Evolutionary conservation across 2,113 vertebrate genomes (phyloP), one percentile per base, ranked within the genome.

Genomic region (Heterotis niloticus): DNA sequence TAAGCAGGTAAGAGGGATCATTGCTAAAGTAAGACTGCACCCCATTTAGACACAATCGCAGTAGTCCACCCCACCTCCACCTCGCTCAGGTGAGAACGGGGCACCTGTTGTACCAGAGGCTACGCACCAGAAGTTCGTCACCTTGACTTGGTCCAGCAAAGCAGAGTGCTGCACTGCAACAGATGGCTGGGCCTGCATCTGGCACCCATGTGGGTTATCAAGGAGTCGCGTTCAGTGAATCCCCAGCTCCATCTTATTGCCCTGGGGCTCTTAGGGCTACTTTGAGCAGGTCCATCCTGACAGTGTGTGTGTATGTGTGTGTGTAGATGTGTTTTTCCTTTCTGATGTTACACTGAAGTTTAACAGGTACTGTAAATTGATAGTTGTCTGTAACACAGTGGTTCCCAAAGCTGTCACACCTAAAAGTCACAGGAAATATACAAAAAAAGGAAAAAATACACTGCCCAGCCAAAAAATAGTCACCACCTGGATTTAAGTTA

Each of bases 31-130:
- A 13, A 44, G 23, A 20, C 74, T 13, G 12, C 28, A 13, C 74
- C 57, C 34, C n/a, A 29, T 2, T 44, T 44, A 44, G 34, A 44
- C 34, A 44, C 5, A 10, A 17, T 14, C 12, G 14, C 60, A 4
- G 60, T 62, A 60, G 28, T 24, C 18, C 23, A 82, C 82, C 80
- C 86, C 85, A 86, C 86, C 85, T 85, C 85, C 85, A 88, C 83
- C 88, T 85, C 80, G 85, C 87, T 81, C 83, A 77, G 81, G 82
- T 87, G 88, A 90, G 89, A 91, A 89, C 88, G 84, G 86, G 77
- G 82, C 89, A 91, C 89, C 91, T 92, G 91, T 88, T 83, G 54
- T 84, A 79, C 81, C 84, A 88, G 70, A 82, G 88, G 85, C 59
- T 56, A 59, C 83, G 86, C 84, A 83, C 85, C 82, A 82, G 81